These are phyloP conservation scores for Uloborus plumipes DNA, from an alignment of 2,888 invertebrate species.

Conservation along the genomic window DNA sequence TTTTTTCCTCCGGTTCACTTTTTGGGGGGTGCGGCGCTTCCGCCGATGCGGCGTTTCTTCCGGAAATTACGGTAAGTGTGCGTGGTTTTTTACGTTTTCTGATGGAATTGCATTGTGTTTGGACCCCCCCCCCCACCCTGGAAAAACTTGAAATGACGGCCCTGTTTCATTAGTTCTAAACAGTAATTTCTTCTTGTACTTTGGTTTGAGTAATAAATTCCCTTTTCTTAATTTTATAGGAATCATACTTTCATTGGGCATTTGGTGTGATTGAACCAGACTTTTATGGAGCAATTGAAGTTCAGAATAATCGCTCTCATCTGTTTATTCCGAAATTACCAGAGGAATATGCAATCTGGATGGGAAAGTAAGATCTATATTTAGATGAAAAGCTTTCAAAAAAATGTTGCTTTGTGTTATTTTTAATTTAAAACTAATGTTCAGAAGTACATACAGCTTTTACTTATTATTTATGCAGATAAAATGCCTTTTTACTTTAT, in stretches of 20 bases:
- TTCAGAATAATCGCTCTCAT: conserved; percentile 77
- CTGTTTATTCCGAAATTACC: conserved; percentile 90
- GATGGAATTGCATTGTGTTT: too few relatives aligned
- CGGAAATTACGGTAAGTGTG: too few relatives aligned
- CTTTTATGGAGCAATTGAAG: conserved; percentile 84
- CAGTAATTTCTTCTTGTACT: too few relatives aligned
- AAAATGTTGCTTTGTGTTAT: background rate
- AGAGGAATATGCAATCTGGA: conserved; percentile 91
- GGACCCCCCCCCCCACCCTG: too few relatives aligned
- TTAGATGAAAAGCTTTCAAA: background rate
- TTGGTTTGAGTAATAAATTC: too few relatives aligned
- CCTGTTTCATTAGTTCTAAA: too few relatives aligned
- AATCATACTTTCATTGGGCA: conserved; percentile 96
- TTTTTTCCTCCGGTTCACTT: too few relatives aligned
- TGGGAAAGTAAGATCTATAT: conserved; percentile 78
- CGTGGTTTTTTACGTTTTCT: too few relatives aligned
- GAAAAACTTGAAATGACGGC: too few relatives aligned
- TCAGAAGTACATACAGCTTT: background rate
- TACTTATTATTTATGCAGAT: background rate
- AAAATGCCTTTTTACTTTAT: background rate
- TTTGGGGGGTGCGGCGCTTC: too few relatives aligned
- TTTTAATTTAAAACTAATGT: too few relatives aligned
- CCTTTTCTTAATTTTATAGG: conserved; percentile 75
- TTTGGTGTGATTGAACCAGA: conserved; percentile 95
- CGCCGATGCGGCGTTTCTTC: too few relatives aligned